Conservation (phyloP, 2,888 invertebrate genomes). For the Limnephilus auricula region DNA sequence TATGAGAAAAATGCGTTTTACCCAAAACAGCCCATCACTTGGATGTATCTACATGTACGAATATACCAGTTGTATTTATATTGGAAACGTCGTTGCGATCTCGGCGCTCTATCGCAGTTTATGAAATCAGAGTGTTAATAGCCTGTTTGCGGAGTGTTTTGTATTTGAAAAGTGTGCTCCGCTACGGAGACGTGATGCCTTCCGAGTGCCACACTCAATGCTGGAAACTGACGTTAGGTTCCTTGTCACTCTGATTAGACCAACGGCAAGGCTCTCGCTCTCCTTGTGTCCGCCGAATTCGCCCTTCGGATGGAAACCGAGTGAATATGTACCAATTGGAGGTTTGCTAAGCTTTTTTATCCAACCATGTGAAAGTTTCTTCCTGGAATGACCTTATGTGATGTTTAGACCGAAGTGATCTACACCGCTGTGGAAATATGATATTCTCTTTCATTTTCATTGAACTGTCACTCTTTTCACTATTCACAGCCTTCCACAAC, state of each 20-base stretch:
- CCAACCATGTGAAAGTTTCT: slow-evolving; percentile 53
- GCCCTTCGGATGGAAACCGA: not conserved
- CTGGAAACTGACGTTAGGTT: slow-evolving; percentile 54
- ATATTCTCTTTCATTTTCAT: slow-evolving; percentile 13
- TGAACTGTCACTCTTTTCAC: not conserved
- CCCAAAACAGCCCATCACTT: slow-evolving; percentile 59
- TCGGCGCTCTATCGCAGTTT: slow-evolving; percentile 11
- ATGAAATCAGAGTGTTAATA: slow-evolving; percentile 42
- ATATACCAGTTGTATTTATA: slow-evolving; percentile 55
- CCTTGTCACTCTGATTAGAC: slow-evolving; percentile 46
- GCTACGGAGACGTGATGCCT: slow-evolving; percentile 51
- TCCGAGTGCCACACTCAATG: slow-evolving; percentile 48
- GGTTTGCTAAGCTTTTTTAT: slow-evolving; percentile 52
- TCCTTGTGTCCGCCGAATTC: not conserved
- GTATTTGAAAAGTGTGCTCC: slow-evolving; percentile 29
- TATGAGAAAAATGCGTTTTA: slow-evolving; percentile 61
- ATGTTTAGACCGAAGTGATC: slow-evolving; percentile 21
- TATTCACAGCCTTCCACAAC: not conserved
- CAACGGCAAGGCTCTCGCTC: slow-evolving; percentile 33
- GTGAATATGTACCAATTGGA: slow-evolving; percentile 27
- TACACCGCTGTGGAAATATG: slow-evolving; percentile 15
- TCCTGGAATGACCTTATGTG: slow-evolving; percentile 52
- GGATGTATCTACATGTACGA: slow-evolving; percentile 56
- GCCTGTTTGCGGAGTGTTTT: slow-evolving; percentile 39
- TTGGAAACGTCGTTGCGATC: slow-evolving; percentile 43